Percentiles rank a stretch among this genome's conserved stretches.
These are phyloP conservation scores for Heterochromis multidens DNA, from an alignment of 2,113 vertebrate species.

Conservation along the genomic window DNA sequence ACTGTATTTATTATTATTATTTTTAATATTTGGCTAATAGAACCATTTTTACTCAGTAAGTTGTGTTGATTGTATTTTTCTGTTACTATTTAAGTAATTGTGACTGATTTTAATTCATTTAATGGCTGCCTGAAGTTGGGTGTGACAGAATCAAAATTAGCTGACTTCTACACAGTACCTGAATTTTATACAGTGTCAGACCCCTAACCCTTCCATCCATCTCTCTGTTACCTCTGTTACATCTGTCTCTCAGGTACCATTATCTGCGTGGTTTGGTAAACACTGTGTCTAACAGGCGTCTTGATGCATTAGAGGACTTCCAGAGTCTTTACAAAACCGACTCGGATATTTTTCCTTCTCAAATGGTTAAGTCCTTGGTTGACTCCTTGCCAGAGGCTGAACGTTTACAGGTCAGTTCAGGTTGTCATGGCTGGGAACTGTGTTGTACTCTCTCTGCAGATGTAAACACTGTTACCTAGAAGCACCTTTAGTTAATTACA, in stretches of 20 bases:
- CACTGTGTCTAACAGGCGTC: constrained; percentile 81
- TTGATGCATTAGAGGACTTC: constrained; percentile 89
- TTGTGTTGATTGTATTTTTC: neutral
- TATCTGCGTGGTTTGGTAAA: constrained; percentile 90
- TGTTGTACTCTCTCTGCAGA: neutral
- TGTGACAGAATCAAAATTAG: too few relatives aligned
- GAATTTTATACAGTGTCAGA: neutral
- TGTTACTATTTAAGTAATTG: neutral
- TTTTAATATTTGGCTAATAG: neutral
- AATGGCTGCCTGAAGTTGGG: neutral
- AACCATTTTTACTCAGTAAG: neutral
- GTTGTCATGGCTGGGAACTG: neutral
- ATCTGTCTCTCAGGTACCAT: constrained; percentile 86
- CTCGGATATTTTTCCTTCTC: constrained; percentile 86
- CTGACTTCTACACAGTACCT: neutral
- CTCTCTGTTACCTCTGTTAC: too few relatives aligned
- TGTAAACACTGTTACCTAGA: neutral
- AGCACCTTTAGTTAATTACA: neutral
- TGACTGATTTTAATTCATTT: neutral
- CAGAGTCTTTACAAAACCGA: constrained; percentile 95
- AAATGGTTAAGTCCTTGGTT: constrained; percentile 83
- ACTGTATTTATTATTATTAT: neutral
- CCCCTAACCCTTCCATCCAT: constrained; percentile 17
- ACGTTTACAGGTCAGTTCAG: constrained; percentile 62
- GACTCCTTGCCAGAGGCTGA: constrained; percentile 75